Conservation (phyloP, 2,888 invertebrate species). For the Hirudinaria manillensis region DNA sequence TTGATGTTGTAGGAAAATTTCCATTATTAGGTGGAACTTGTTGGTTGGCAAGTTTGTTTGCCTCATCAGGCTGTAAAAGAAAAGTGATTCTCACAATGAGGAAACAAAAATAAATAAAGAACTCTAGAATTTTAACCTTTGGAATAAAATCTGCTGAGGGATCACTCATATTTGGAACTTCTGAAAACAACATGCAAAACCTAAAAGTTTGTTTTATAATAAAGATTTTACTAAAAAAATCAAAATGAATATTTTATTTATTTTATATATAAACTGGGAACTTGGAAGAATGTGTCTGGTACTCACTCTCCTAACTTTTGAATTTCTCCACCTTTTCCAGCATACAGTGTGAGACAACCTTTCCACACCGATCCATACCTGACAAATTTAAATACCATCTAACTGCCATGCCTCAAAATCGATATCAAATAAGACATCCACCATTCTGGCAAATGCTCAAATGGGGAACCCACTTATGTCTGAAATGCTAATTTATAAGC, state of each 20-base stretch:
- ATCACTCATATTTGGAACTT: conserved; percentile 89
- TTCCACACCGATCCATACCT: conserved; percentile 78
- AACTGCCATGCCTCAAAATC: too few relatives aligned
- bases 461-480: too few relatives aligned
- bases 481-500: too few relatives aligned
- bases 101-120: not conserved
- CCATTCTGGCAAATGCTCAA: too few relatives aligned
- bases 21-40: not conserved
- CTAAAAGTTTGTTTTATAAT: conserved; percentile 40
- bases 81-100: not conserved
- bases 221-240: conserved; percentile 1
- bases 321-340: conserved; percentile 86
- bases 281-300: not conserved
- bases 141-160: conserved; percentile 62
- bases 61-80: conserved; percentile 6
- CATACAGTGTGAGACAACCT: conserved; percentile 81
- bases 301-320: conserved; percentile 79
- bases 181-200: conserved; percentile 88
- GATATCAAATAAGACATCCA: too few relatives aligned
- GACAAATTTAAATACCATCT: conserved; percentile 1
- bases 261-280: not conserved
- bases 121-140: conserved; percentile 17
- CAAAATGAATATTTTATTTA: not conserved
- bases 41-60: conserved; percentile 1
- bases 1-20: conserved; percentile 1